These are phyloP conservation scores for Saccopteryx leptura DNA, from an alignment of 2,113 vertebrate genomes.

Conservation along the genomic window DNA sequence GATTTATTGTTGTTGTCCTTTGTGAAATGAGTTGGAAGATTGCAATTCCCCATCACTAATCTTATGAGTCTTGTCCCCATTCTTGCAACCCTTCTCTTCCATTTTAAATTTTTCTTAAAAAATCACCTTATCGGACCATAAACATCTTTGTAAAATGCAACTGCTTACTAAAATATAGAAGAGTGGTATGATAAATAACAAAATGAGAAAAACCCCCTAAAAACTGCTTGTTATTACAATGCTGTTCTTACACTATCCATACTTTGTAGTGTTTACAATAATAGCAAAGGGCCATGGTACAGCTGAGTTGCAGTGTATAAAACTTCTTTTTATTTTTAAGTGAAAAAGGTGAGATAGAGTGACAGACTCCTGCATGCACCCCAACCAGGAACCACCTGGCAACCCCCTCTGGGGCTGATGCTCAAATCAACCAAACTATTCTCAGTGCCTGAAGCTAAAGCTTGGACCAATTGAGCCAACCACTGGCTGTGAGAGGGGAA, in stretches of 20 bases:
- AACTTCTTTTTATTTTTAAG: background rate
- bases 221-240: background rate
- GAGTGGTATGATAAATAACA: background rate
- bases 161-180: background rate
- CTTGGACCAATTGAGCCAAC: too few relatives aligned
- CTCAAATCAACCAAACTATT: too few relatives aligned
- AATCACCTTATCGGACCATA: background rate
- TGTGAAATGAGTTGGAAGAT: background rate
- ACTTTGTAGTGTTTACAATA: background rate
- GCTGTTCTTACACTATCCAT: background rate
- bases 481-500: too few relatives aligned
- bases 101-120: background rate
- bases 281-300: background rate
- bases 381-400: too few relatives aligned
- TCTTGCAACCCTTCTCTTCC: background rate
- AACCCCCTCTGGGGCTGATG: too few relatives aligned
- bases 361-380: too few relatives aligned
- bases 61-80: background rate
- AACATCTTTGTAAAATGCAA: conserved; percentile 1
- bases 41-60: background rate
- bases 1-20: background rate
- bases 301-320: background rate
- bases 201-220: background rate
- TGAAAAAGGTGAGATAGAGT: too few relatives aligned
- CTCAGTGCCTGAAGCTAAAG: too few relatives aligned